Conservation (phyloP, 2,797 vertebrate genomes). For the Hemibagrus guttatus region DNA sequence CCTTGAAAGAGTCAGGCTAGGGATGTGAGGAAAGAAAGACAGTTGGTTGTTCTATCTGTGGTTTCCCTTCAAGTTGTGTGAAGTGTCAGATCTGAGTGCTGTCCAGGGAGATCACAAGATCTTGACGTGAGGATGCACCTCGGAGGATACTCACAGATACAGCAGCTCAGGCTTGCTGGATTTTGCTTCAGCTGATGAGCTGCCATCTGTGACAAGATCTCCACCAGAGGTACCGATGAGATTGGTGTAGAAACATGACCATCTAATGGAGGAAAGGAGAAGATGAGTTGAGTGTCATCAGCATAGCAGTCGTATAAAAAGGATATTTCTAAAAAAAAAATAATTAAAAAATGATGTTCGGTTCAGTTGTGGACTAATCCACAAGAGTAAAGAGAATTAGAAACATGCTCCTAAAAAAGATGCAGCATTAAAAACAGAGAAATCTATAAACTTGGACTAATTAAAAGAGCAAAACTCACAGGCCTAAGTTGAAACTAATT, state of each 20-base stretch:
- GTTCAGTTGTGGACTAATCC: background rate
- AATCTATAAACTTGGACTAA: background rate
- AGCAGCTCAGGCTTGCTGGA: background rate
- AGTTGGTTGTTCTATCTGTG: background rate
- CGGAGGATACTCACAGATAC: background rate
- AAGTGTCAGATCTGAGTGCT: background rate
- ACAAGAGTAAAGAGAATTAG: background rate
- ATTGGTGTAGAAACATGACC: background rate
- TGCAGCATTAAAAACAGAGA: background rate
- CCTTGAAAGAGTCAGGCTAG: background rate
- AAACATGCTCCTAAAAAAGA: background rate
- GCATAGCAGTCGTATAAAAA: background rate
- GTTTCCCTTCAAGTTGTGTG: background rate
- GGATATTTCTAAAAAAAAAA: background rate
- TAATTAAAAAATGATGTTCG: background rate
- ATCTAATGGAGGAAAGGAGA: background rate
- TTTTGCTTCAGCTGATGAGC: background rate
- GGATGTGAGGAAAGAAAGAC: background rate
- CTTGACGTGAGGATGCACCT: background rate
- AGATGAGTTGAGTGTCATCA: background rate
- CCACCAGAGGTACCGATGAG: background rate
- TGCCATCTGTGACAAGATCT: constrained; percentile 13
- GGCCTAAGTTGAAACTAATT: background rate
- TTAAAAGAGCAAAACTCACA: background rate
- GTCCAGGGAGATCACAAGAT: background rate